Evolutionary conservation across 2,113 vertebrate species (phyloP), one percentile per base, ranked within the genome.

Genomic region (Camarhynchus parvulus): DNA sequence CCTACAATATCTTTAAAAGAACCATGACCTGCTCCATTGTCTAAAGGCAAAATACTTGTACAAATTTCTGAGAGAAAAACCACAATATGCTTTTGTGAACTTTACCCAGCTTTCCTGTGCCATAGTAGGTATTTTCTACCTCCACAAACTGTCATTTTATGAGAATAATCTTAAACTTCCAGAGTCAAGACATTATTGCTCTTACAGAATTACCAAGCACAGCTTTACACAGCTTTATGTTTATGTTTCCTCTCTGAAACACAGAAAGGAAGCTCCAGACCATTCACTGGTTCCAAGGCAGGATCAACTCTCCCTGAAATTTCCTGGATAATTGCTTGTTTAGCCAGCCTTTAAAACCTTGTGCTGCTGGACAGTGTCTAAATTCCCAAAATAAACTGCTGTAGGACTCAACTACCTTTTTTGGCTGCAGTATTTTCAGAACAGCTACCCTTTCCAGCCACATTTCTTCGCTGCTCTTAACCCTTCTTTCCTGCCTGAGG

Each of bases 331-430:
- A 53, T 9, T 30, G 46, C 90, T 69, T 76, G 7, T 44, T 89
- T 67, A 63, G 21, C 10, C 42, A n/a, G 15, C 62, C 63, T 37
- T 56, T 44, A 50, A 74, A 87, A 87, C 16, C 42, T 9, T n/a
- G 35, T 2, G 1, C 3, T 15, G 27, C 18, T 66, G 64, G 37
- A 30, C 6, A 47, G 21, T 3, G 5, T 35, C 0, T 8, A 41
- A 87, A 31, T 47, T 90, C 78, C 81, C 52, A 41, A 61, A 31
- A 55, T 35, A 56, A 87, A 70, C 21, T 37, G 23, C 47, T 56
- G 16, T 8, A 82, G 53, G 44, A 63, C 39, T 47, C 64, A 39
- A 7, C 5, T 18, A 20, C 15, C 16, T 31, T 21, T 84, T 74
- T 30, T 81, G 18, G 13, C 39, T 31, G 35, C 35, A 46, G 1